Evolutionary conservation across 2,888 invertebrate genomes (phyloP).

Genomic region (Escarpia spicata): DNA sequence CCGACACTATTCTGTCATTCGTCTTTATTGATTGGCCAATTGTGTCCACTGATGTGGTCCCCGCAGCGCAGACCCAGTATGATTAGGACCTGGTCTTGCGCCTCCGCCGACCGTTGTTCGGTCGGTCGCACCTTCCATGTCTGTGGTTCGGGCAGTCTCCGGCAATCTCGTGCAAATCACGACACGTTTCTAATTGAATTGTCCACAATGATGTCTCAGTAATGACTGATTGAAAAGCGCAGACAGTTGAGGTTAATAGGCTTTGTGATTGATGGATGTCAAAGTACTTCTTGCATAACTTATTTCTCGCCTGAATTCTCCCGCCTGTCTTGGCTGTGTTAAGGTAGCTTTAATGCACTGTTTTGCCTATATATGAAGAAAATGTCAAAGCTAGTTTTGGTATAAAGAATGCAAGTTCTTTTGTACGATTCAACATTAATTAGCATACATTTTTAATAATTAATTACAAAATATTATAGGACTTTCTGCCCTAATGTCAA

Average conservation of each 20-base stretch:
- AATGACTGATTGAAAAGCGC: constrained; percentile 11
- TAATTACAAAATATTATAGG: no score
- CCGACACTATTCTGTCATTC: constrained; percentile 13
- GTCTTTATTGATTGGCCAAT: constrained; percentile 16
- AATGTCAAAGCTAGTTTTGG: not conserved
- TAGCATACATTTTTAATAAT: no score
- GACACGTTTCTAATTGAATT: constrained; percentile 6
- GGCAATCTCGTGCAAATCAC: not conserved
- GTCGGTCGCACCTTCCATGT: not conserved
- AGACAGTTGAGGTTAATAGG: constrained; percentile 16
- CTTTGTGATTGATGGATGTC: constrained; percentile 6
- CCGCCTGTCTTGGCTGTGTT: not conserved
- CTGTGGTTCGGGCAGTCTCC: not conserved
- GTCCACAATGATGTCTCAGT: constrained; percentile 3
- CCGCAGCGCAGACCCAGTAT: not conserved
- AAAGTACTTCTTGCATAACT: not conserved
- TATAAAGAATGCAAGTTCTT: not conserved
- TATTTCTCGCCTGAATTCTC: not conserved
- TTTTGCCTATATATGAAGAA: not conserved
- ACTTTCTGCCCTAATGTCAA: not conserved
- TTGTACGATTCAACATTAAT: not conserved
- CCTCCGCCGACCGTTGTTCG: not conserved
- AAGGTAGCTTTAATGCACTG: not conserved
- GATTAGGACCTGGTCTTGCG: constrained; percentile 12
- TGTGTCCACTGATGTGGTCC: not conserved